Conservation (phyloP, 2,797 vertebrate genomes). For the Pseudomugil gertrudae region DNA sequence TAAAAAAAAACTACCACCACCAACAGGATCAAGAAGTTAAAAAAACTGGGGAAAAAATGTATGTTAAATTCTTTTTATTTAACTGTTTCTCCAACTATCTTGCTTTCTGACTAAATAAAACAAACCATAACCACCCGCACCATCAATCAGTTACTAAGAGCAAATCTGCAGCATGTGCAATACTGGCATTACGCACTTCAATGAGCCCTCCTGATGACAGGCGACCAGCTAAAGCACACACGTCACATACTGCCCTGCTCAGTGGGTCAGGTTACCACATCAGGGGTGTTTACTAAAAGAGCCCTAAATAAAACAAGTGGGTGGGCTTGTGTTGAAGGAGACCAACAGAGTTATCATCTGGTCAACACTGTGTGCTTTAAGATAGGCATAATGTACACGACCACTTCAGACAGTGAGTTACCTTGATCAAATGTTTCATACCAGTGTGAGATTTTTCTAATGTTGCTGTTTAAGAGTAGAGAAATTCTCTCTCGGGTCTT, state of each 20-base stretch:
- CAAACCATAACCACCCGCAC: background rate
- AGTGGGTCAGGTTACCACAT: conserved; percentile 61
- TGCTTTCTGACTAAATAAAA: background rate
- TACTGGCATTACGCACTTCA: conserved; percentile 20
- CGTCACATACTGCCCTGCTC: conserved; percentile 38
- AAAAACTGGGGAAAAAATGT: background rate
- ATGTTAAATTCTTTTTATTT: background rate
- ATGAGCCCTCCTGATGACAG: conserved; percentile 47
- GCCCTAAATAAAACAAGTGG: conserved; percentile 5
- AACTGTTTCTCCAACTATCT: background rate
- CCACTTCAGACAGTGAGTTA: conserved; percentile 22
- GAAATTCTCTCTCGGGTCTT: background rate
- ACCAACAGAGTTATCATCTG: conserved; percentile 1
- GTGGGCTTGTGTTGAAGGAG: conserved; percentile 13
- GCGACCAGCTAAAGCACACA: conserved; percentile 46
- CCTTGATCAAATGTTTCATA: conserved; percentile 22
- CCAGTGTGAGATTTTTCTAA: conserved; percentile 57
- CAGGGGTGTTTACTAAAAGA: conserved; percentile 29
- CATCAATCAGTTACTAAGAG: conserved; percentile 6
- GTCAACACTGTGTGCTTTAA: conserved; percentile 9
- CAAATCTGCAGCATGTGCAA: conserved; percentile 22
- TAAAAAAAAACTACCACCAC: background rate
- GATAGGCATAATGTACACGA: conserved; percentile 12
- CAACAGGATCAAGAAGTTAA: background rate
- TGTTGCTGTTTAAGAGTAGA: conserved; percentile 31